These are phyloP conservation scores for Salvelinus alpinus DNA, from an alignment of 2,113 vertebrate species.

Conservation along the genomic window DNA sequence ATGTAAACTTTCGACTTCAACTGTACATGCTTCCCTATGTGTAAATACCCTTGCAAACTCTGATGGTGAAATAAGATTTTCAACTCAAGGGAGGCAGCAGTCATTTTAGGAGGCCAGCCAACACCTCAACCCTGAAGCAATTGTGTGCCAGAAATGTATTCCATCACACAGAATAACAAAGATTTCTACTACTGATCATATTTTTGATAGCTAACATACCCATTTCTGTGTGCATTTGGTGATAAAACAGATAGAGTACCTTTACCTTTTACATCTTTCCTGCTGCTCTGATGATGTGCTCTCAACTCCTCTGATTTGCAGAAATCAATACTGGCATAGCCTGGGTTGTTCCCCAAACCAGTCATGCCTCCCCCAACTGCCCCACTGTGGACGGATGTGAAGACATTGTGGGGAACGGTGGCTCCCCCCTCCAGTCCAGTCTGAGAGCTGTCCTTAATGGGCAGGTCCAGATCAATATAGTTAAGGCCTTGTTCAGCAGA, in stretches of 20 bases:
- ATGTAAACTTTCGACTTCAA: too few species aligned
- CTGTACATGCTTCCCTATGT: too few species aligned
- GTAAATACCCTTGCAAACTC: too few species aligned
- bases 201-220: too few species aligned
- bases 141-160: too few species aligned
- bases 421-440: slow-evolving; percentile 64
- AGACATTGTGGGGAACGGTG: slow-evolving; percentile 58
- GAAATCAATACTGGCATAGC: slow-evolving; percentile 82
- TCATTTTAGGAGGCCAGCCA: too few species aligned
- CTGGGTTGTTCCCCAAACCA: slow-evolving; percentile 47
- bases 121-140: too few species aligned
- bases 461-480: slow-evolving; percentile 83
- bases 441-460: slow-evolving; percentile 68
- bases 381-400: slow-evolving; percentile 34
- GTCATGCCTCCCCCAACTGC: slow-evolving; percentile 26
- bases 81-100: too few species aligned
- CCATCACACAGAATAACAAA: too few species aligned
- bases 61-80: too few species aligned
- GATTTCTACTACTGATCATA: too few species aligned
- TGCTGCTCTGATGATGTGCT: slow-evolving; percentile 62
- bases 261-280: slow-evolving; percentile 76
- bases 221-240: too few species aligned
- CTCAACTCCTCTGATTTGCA: slow-evolving; percentile 75
- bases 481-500: slow-evolving; percentile 78
- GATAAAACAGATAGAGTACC: neutral